These are phyloP conservation scores for Priocnemis perturbator DNA, from an alignment of 2,888 invertebrate genomes.

Conservation along the genomic window DNA sequence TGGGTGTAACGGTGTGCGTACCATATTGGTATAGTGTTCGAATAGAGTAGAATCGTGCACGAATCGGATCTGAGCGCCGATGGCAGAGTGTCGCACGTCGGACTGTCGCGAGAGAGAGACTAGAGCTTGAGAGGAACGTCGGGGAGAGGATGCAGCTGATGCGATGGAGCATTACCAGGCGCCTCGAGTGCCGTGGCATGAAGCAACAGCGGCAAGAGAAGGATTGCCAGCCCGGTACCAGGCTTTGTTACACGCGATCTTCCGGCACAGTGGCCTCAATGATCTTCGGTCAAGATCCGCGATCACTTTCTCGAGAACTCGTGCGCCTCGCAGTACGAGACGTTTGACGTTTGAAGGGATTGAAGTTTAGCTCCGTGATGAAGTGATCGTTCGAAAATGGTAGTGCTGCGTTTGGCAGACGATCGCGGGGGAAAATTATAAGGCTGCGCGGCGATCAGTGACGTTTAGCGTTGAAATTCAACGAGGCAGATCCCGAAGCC, in stretches of 20 bases:
- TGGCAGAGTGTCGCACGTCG: no score
- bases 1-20: no score
- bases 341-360: no score
- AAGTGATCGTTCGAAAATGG: no score
- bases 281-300: neutral
- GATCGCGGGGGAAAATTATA: no score
- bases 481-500: neutral
- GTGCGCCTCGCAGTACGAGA: neutral
- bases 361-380: no score
- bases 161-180: conserved; percentile 72
- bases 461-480: conserved; percentile 2
- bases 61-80: no score
- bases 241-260: conserved; percentile 28
- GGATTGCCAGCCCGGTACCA: conserved; percentile 15
- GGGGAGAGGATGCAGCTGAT: conserved; percentile 66
- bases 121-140: neutral
- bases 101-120: neutral
- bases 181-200: conserved; percentile 63
- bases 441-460: neutral
- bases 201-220: conserved; percentile 44
- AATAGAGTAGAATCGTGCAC: no score
- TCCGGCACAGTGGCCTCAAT: conserved; percentile 37
- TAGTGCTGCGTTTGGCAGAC: no score
- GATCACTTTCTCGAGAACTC: neutral
- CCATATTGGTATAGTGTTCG: no score